Evolutionary conservation across 2,113 vertebrate genomes (phyloP), one percentile per base, ranked within the genome.

Genomic region (Malurus cyaneus): DNA sequence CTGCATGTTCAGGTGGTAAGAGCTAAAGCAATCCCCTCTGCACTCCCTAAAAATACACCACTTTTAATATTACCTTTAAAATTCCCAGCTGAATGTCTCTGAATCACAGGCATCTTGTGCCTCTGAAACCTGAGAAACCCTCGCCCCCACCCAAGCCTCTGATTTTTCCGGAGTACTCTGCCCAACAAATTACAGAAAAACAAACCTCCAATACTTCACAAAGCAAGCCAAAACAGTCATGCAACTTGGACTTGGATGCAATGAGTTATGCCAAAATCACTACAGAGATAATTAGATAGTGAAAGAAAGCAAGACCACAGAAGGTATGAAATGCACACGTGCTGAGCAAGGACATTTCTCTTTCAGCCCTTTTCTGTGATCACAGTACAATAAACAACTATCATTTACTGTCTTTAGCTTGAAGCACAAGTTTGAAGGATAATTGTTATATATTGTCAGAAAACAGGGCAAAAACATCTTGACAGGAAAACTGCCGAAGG

Each of bases 171-270:
- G 95, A 94, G 74, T 93, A 80, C 67, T 95, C 89, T 97, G 92
- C 82, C 92, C 96, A 96, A 81, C 28, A 54, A 90, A 95, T 96
- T 73, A 71, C 81, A 95, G 96, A 95, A 96, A 95, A 97, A 96
- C 88, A 96, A 96, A 94, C 91, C 95, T 83, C 85, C 87, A 47
- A 91, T 95, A 88, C 93, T 96, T 77, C 82, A 95, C 85, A 95
- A 92, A 96, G 89, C 95, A 96, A 95, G 93, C 95, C 95, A 97
- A 96, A 95, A 96, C 93, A 97, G 94, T 96, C 95, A 95, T 96
- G 89, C 94, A 95, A 47, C 89, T 95, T 95, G 95, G 94, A 96
- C 81, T 77, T 50, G 74, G 71, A 96, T 88, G 74, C 92, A 92
- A 62, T 14, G 25, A 73, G 56, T 86, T 70, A 93, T 96, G 95